Evolutionary conservation across 30 jellyfish, hydroid and myxozoan genomes (phyloP).

Genomic region (Aurelia sp.): DNA sequence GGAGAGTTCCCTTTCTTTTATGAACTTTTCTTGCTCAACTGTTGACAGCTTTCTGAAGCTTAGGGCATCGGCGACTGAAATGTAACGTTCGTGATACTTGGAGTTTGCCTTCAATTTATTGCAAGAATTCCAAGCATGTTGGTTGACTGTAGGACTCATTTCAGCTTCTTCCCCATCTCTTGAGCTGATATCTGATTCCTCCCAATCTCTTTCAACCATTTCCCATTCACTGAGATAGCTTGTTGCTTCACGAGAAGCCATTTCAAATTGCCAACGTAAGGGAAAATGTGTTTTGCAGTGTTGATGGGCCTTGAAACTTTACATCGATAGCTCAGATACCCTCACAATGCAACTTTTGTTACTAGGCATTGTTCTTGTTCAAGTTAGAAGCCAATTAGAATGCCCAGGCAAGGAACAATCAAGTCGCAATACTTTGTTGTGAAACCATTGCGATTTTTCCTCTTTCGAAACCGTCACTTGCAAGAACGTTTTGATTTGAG

Average conservation of each 20-base stretch:
- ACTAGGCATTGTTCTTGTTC: no score
- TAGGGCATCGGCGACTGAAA: slow-evolving; percentile 5
- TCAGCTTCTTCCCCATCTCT: neutral
- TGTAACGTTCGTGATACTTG: neutral
- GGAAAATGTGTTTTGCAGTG: neutral
- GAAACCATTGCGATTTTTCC: neutral
- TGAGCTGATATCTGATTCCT: neutral
- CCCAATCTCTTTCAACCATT: neutral
- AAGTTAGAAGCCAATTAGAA: no score
- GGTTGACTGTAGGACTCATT: no score
- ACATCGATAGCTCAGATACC: neutral
- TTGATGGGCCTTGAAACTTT: neutral
- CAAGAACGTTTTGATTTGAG: neutral
- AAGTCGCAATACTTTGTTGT: neutral
- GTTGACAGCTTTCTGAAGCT: neutral
- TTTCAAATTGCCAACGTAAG: neutral
- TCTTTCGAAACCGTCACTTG: neutral
- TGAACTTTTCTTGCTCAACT: neutral
- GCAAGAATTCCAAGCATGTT: neutral
- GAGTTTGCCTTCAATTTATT: neutral
- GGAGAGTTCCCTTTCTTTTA: slow-evolving; percentile 8
- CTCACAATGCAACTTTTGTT: no score
- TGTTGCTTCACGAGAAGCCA: slow-evolving; percentile 8
- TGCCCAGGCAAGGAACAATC: no score
- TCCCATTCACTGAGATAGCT: slow-evolving; percentile 24